Evolutionary conservation across 64 coral and sea anemone genomes (phyloP).

Genomic region (Stichodactyla mertensii): DNA sequence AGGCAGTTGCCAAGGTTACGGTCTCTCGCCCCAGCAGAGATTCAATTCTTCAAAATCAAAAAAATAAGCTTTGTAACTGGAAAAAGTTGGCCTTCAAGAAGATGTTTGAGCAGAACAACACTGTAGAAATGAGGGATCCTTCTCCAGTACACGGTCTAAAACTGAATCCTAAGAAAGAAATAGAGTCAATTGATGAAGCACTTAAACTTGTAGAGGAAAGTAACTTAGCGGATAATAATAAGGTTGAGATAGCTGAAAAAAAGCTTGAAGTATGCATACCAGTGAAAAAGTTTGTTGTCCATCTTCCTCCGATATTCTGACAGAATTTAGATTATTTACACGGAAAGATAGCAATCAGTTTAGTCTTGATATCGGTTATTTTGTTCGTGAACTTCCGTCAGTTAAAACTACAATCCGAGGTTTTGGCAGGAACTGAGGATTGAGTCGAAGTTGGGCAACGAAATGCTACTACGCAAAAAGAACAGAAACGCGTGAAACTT

Average conservation of each 20-base stretch:
- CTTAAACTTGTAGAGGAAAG: background rate
- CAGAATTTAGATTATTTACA: background rate
- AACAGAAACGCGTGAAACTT: too few species aligned
- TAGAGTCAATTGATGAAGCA: background rate
- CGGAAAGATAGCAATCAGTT: background rate
- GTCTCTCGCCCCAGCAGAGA: background rate
- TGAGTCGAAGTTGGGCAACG: too few species aligned
- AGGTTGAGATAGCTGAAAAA: background rate
- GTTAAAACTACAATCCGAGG: too few species aligned
- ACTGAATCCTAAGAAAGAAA: background rate
- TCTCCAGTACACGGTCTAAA: background rate
- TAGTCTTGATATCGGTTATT: too few species aligned
- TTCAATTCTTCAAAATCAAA: background rate
- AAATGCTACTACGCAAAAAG: too few species aligned
- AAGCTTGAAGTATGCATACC: background rate
- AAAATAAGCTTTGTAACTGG: background rate
- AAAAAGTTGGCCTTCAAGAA: background rate
- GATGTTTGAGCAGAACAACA: background rate
- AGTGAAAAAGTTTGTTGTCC: background rate
- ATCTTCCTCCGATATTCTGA: too few species aligned
- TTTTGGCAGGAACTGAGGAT: too few species aligned
- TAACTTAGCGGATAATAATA: background rate
- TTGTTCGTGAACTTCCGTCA: too few species aligned
- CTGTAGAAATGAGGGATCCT: background rate
- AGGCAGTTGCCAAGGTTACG: background rate